These are phyloP conservation scores for Diabrotica balteata DNA, from an alignment of 2,888 invertebrate genomes.

Conservation along the genomic window DNA sequence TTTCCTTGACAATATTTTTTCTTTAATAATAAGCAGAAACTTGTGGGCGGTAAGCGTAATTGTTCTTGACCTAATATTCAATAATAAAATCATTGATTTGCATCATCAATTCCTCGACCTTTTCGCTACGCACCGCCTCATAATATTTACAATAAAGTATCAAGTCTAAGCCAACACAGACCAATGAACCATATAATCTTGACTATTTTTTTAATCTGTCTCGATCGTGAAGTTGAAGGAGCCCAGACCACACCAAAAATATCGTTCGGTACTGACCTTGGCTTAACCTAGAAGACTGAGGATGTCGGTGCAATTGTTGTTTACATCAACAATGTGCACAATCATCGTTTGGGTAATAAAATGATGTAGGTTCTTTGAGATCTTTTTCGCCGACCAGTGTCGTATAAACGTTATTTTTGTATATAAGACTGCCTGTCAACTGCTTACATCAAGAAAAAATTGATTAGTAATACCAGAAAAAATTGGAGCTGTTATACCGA, in stretches of 20 bases:
- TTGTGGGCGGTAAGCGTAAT: constrained; percentile 14
- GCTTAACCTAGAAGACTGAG: constrained; percentile 51
- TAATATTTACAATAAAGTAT: constrained; percentile 12
- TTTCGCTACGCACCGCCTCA: constrained; percentile 1
- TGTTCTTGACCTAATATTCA: constrained; percentile 17
- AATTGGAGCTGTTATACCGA: too few relatives aligned
- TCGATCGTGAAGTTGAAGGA: constrained; percentile 17
- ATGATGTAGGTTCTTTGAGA: constrained; percentile 41
- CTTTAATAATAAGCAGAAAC: background rate
- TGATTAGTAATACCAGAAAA: too few relatives aligned
- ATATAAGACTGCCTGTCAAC: background rate
- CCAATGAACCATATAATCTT: constrained; percentile 9
- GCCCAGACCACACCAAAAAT: constrained; percentile 53
- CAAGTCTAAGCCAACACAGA: constrained; percentile 10
- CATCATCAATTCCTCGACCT: constrained; percentile 19
- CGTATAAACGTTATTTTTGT: constrained; percentile 6
- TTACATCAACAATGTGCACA: constrained; percentile 57
- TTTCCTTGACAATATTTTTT: background rate
- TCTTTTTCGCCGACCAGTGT: constrained; percentile 25
- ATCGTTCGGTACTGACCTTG: constrained; percentile 56
- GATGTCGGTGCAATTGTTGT: constrained; percentile 59
- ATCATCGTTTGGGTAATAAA: constrained; percentile 58
- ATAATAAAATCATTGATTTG: constrained; percentile 7
- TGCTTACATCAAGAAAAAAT: too few relatives aligned
- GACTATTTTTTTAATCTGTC: constrained; percentile 12